A percentile compares a stretch with the other conserved stretches of the same genome.
Conservation (phyloP, 2,888 invertebrate genomes). For the Eristalis arbustorum region DNA sequence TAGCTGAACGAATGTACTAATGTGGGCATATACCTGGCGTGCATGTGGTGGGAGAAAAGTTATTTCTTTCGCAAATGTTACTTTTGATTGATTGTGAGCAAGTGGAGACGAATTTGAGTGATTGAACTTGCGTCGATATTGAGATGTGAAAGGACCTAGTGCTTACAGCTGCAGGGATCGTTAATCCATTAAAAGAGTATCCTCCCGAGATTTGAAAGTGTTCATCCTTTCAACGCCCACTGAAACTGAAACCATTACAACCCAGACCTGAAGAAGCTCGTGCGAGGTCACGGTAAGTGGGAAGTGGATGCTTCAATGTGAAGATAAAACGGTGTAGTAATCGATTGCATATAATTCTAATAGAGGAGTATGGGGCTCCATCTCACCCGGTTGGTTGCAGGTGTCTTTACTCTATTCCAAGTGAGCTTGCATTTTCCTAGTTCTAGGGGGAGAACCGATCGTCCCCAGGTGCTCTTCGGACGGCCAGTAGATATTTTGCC, state of each 20-base stretch:
- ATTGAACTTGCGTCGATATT: constrained; percentile 6
- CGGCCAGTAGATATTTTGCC: too few species aligned
- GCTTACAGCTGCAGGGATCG: background rate
- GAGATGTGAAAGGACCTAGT: background rate
- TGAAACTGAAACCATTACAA: background rate
- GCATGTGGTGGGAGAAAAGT: background rate
- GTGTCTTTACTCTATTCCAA: too few species aligned
- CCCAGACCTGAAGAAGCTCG: background rate
- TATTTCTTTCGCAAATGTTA: constrained; percentile 26
- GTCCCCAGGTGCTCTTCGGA: too few species aligned
- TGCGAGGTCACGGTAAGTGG: too few species aligned
- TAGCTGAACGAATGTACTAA: background rate
- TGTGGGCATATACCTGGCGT: background rate
- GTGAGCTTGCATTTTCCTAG: too few species aligned
- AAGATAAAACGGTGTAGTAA: too few species aligned
- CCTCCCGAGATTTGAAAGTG: background rate
- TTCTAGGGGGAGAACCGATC: too few species aligned
- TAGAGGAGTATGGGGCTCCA: too few species aligned
- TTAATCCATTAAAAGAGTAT: background rate
- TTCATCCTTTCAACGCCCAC: background rate
- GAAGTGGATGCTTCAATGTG: too few species aligned
- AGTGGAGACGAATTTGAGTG: constrained; percentile 36
- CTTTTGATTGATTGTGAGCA: constrained; percentile 35
- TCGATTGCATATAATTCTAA: too few species aligned
- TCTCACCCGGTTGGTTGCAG: too few species aligned